Evolutionary conservation across 2,888 invertebrate species (phyloP), one percentile per base, ranked within the genome.

Genomic region (Strigamia transsilvanica): DNA sequence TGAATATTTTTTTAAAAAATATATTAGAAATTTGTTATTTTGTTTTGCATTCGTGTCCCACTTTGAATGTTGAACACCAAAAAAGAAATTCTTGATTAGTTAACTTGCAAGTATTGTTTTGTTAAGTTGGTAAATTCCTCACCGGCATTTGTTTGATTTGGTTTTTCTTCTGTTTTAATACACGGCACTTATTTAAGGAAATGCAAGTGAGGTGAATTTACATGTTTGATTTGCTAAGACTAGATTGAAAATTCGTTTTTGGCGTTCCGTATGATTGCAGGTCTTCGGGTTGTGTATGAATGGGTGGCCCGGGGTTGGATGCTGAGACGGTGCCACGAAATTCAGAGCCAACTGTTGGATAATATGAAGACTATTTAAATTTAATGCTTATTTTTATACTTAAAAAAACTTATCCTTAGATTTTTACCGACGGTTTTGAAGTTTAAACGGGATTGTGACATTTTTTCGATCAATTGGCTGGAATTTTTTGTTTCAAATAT

Each of bases 241-340:
- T 61, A 61, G 61, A 61, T 61, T 61, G 61, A 61, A 61, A 61
- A 61, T 61, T 61, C 61, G 61, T 61, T 61, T 61, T 61, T 61
- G 61, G 61, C 61, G 61, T 61, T 61, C 61, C 61, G 15, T 61
- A 61, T 61, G 61, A 61, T 61, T 61, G 23, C 61, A 61, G 61
- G 61, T 61, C 61, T 23, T 61, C 61, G 61, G 51, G 61, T 61
- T 61, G 61, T 23, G 61, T 61, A 61, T 46, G 46, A 61, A 61
- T 61, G 21, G 61, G 61, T 61, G 61, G 61, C 61, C 61, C 61
- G 61, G 61, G 61, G 61, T 61, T 23, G n/a, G 13, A 38, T 46
- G 61, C 61, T 61, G 61, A 61, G 61, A 61, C 61, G 61, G 61
- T 46, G 46, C 61, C 18, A 61, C 18, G 61, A 23, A 27, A 21